Evolutionary conservation across 2,113 vertebrate species (phyloP).

Genomic region (Gadus chalcogrammus): DNA sequence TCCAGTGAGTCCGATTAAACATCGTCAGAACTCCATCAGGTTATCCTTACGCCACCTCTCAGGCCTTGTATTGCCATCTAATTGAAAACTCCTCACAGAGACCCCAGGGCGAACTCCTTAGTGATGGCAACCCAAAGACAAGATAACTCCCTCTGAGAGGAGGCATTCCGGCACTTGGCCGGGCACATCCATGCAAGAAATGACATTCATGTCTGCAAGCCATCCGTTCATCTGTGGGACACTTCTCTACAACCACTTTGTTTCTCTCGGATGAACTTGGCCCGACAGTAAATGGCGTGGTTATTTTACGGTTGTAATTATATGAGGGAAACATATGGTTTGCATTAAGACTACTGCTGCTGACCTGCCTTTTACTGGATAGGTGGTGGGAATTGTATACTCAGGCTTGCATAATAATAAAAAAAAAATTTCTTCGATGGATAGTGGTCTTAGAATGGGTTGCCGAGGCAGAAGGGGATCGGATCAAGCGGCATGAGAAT

Average conservation of each 20-base stretch:
- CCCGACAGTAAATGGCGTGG: neutral
- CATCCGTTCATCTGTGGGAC: conserved; percentile 17
- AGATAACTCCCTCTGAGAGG: conserved; percentile 23
- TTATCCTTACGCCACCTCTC: conserved; percentile 10
- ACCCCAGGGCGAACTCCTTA: conserved; percentile 19
- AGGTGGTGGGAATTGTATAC: conserved; percentile 30
- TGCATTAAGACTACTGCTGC: conserved; percentile 29
- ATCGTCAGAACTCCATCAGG: neutral
- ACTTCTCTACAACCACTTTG: neutral
- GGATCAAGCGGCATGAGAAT: conserved; percentile 28
- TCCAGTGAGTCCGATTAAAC: too few species aligned
- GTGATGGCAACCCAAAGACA: conserved; percentile 31
- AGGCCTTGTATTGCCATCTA: conserved; percentile 11
- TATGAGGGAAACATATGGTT: conserved; percentile 33
- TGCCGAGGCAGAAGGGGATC: too few species aligned
- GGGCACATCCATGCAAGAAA: conserved; percentile 32
- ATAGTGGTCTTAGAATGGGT: conserved; percentile 8
- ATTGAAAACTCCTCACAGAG: conserved; percentile 8
- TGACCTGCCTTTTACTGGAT: conserved; percentile 32
- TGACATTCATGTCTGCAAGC: conserved; percentile 9
- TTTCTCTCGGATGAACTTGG: conserved; percentile 3
- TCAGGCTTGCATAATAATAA: conserved; percentile 15
- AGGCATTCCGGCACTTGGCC: conserved; percentile 46
- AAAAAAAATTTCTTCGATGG: conserved; percentile 40
- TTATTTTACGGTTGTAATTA: conserved; percentile 15